These are phyloP conservation scores for Kradibia gibbosae DNA, from an alignment of 1,140 invertebrate species.

Conservation along the genomic window DNA sequence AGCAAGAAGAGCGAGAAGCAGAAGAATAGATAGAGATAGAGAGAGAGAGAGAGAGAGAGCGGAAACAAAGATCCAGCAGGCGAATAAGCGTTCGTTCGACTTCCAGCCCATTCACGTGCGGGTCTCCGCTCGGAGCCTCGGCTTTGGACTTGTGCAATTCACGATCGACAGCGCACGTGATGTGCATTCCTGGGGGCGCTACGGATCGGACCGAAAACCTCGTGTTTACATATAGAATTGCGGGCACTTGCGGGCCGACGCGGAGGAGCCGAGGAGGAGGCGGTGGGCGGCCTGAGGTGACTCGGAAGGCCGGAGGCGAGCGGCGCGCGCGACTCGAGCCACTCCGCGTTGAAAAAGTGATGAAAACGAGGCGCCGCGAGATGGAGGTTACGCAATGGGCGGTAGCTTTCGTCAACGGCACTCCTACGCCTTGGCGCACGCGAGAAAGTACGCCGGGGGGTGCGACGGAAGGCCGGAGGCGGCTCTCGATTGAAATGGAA, in stretches of 20 bases:
- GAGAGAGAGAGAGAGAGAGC: too few species aligned
- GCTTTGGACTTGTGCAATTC: background rate
- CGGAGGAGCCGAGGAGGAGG: too few species aligned
- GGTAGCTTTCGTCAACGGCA: slow-evolving; percentile 48
- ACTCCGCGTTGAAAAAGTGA: slow-evolving; percentile 19
- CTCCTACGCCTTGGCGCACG: slow-evolving; percentile 36
- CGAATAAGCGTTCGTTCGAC: background rate
- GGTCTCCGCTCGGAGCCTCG: background rate
- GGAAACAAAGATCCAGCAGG: background rate
- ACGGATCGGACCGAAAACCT: slow-evolving; percentile 8
- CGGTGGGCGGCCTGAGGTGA: too few species aligned
- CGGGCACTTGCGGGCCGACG: background rate
- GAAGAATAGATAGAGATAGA: too few species aligned
- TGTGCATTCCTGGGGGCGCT: background rate
- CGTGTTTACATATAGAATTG: slow-evolving; percentile 28
- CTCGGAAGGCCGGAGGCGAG: background rate
- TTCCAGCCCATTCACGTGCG: background rate
- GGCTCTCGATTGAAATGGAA: slow-evolving; percentile 35
- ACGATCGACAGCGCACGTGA: slow-evolving; percentile 38
- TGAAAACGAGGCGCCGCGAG: slow-evolving; percentile 30
- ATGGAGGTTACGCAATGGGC: slow-evolving; percentile 34
- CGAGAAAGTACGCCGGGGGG: slow-evolving; percentile 44
- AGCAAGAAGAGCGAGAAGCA: too few species aligned
- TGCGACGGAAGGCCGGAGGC: slow-evolving; percentile 23
- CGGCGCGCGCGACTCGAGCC: background rate